Percentiles rank a stretch among this genome's conserved stretches.
Evolutionary conservation across 1,140 invertebrate genomes (phyloP).

Genomic region (Diorhabda elongata): DNA sequence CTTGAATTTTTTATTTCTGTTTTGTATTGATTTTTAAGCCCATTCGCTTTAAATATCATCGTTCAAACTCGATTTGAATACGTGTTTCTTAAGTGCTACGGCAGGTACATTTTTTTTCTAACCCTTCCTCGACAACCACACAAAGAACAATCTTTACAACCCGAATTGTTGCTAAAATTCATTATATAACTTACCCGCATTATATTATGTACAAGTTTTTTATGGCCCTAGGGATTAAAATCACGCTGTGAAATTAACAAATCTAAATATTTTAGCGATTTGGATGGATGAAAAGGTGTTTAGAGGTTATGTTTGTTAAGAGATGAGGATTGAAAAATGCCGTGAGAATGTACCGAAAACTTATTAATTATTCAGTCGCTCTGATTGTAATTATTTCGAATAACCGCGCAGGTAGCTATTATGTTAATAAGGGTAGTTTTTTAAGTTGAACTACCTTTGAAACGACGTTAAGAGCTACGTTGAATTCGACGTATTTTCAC

Average conservation of each 20-base stretch:
- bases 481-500: too few relatives aligned
- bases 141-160: background rate
- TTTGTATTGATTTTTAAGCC: too few relatives aligned
- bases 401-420: too few relatives aligned
- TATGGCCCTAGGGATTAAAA: slow-evolving; percentile 16
- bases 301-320: slow-evolving; percentile 4
- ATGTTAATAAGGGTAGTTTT: too few relatives aligned
- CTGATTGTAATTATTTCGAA: slow-evolving; percentile 10
- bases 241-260: slow-evolving; percentile 30
- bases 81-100: too few relatives aligned
- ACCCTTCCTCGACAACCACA: slow-evolving; percentile 25
- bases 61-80: too few relatives aligned
- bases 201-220: slow-evolving; percentile 12
- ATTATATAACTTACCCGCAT: slow-evolving; percentile 22
- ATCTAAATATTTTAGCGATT: slow-evolving; percentile 28
- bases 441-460: too few relatives aligned
- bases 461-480: too few relatives aligned
- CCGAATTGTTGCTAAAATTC: slow-evolving; percentile 16
- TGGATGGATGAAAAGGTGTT: slow-evolving; percentile 11
- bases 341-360: slow-evolving; percentile 4
- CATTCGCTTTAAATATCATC: too few relatives aligned
- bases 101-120: slow-evolving; percentile 21
- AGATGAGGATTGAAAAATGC: background rate
- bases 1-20: too few relatives aligned
- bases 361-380: slow-evolving; percentile 5